A percentile compares a stretch with the other conserved stretches of the same genome.
Conservation (phyloP, 2,797 vertebrate species). For the Coluber constrictor region DNA sequence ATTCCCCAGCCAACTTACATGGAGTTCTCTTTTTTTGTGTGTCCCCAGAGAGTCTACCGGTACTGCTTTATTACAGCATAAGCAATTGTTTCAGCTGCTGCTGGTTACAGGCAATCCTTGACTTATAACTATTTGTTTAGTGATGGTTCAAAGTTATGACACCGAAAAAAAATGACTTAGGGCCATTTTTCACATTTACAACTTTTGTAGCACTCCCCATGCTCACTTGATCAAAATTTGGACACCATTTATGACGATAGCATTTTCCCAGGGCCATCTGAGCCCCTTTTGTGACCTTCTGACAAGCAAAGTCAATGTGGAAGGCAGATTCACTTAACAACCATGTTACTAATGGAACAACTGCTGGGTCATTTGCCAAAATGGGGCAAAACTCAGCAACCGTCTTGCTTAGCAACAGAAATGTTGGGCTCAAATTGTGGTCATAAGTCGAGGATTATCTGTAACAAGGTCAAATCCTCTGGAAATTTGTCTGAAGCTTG, state of each 20-base stretch:
- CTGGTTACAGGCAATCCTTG: background rate
- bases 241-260: background rate
- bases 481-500: background rate
- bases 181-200: background rate
- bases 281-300: background rate
- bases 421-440: background rate
- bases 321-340: background rate
- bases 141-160: background rate
- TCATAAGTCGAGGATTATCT: background rate
- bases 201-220: background rate
- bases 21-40: background rate
- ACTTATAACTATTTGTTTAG: background rate
- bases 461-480: background rate
- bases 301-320: background rate
- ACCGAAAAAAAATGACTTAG: background rate
- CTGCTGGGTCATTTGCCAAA: background rate
- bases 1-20: background rate
- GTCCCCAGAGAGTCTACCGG: accelerated
- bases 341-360: background rate
- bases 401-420: background rate
- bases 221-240: background rate
- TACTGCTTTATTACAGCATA: background rate
- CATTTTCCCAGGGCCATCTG: background rate
- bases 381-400: background rate
- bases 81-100: background rate